Conservation (phyloP, 2,797 vertebrate genomes). For the Podarcis lilfordi region DNA sequence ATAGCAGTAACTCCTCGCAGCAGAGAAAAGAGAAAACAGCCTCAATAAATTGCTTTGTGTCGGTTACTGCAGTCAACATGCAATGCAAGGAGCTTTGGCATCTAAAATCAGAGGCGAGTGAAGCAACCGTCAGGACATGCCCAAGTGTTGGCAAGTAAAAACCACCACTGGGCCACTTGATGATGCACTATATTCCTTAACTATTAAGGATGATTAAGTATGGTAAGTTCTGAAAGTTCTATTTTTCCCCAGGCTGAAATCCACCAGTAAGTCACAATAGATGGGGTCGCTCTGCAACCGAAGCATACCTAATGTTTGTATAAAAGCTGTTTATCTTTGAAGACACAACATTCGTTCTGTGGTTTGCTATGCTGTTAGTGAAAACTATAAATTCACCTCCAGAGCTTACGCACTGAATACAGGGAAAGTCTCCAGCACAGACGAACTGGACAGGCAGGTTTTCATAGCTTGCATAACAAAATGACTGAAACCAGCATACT, state of each 20-base stretch:
- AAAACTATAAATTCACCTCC: constrained; percentile 1
- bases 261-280: neutral
- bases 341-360: neutral
- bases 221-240: neutral
- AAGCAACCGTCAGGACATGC: neutral
- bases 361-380: neutral
- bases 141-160: neutral
- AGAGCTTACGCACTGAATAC: neutral
- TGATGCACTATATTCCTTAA: too few species aligned
- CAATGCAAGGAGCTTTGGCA: neutral
- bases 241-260: neutral
- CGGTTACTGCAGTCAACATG: neutral
- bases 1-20: neutral
- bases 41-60: neutral
- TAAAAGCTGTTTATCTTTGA: neutral
- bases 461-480: constrained; percentile 27
- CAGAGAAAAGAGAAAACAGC: neutral
- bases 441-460: constrained; percentile 24
- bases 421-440: neutral
- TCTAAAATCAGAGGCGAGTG: neutral
- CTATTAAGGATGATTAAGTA: neutral
- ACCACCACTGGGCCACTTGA: neutral
- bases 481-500: neutral
- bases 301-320: neutral
- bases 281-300: neutral